Conservation (phyloP, 2,888 invertebrate genomes). For the Chrysopilus asiliformis region DNA sequence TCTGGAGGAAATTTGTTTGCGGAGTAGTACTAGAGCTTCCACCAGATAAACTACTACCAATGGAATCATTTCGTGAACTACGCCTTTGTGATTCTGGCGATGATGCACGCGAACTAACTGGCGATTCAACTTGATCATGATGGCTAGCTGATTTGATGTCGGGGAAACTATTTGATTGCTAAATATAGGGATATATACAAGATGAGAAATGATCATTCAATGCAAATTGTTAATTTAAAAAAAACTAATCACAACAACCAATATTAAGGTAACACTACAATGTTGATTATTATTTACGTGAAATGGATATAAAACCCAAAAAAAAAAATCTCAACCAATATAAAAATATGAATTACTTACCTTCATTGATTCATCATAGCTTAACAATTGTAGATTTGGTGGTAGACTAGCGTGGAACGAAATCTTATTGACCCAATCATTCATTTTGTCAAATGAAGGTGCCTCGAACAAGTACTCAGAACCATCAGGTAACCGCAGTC, state of each 20-base stretch:
- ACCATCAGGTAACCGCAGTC: conserved; percentile 75
- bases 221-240: no score
- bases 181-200: no score
- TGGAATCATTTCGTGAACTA: conserved; percentile 28
- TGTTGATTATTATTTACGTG: neutral
- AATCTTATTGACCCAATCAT: conserved; percentile 85
- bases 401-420: conserved; percentile 85
- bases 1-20: conserved; percentile 42
- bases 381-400: conserved; percentile 75
- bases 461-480: conserved; percentile 87
- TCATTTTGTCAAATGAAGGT: conserved; percentile 56
- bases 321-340: neutral
- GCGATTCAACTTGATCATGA: conserved; percentile 35
- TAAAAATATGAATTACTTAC: no score
- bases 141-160: conserved; percentile 31
- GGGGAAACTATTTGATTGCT: conserved; percentile 35
- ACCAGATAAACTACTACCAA: conserved; percentile 26
- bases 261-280: no score
- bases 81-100: conserved; percentile 40
- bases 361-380: conserved; percentile 59
- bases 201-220: no score
- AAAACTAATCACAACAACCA: no score
- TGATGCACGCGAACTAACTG: conserved; percentile 42
- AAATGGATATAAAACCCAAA: neutral
- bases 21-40: conserved; percentile 37